Evolutionary conservation across 2,113 vertebrate genomes (phyloP).

Genomic region (Sinocyclocheilus grahami): DNA sequence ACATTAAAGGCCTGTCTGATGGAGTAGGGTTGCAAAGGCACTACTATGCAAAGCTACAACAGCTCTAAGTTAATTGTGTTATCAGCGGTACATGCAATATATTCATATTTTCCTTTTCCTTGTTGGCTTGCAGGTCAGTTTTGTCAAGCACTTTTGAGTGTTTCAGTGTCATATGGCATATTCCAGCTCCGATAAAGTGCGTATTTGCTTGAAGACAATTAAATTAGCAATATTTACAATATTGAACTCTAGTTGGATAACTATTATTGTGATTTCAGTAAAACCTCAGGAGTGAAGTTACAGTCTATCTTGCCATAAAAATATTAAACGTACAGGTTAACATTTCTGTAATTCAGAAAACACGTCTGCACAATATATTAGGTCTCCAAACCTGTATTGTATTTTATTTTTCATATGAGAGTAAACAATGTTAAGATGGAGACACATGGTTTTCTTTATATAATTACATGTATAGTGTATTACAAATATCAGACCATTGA

Average conservation of each 20-base stretch:
- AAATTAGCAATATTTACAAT: conserved; percentile 9
- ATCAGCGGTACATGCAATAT: conserved; percentile 22
- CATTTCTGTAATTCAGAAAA: background rate
- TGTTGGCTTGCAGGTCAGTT: conserved; percentile 8
- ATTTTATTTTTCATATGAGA: background rate
- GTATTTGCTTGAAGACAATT: background rate
- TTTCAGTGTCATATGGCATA: background rate
- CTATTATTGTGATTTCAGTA: background rate
- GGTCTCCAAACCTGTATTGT: background rate
- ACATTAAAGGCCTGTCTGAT: background rate
- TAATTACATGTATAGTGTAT: background rate
- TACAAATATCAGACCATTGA: background rate
- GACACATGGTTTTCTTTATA: background rate
- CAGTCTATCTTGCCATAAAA: conserved; percentile 3
- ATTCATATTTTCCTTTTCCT: background rate
- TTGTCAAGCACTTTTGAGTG: conserved; percentile 14
- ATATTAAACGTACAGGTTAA: background rate
- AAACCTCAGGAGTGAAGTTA: conserved; percentile 20
- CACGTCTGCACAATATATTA: background rate
- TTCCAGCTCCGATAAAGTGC: background rate
- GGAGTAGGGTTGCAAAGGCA: background rate
- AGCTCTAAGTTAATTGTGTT: background rate
- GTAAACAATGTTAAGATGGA: background rate
- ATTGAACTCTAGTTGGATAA: background rate
- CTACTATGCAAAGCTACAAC: conserved; percentile 35